Evolutionary conservation across 2,797 vertebrate genomes (phyloP).

Genomic region (Pipistrellus pipistrellus): DNA sequence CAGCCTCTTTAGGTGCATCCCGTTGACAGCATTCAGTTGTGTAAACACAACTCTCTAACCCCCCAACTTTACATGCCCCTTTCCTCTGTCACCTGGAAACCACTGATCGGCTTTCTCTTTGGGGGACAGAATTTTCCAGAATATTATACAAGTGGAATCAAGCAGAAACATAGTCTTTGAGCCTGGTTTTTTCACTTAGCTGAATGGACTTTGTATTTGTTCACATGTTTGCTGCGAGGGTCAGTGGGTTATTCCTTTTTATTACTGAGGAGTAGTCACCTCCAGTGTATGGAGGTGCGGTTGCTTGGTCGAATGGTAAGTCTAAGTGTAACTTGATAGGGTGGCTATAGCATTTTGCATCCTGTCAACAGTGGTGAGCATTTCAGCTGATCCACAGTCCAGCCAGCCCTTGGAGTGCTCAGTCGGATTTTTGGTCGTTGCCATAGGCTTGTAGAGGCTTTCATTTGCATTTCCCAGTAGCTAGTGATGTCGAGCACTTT

Average conservation of each 20-base stretch:
- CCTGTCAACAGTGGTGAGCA: neutral
- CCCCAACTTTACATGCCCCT: neutral
- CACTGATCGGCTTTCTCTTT: neutral
- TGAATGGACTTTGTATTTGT: neutral
- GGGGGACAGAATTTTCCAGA: neutral
- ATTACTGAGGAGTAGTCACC: neutral
- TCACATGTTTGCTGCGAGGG: fast-evolving
- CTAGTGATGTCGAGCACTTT: too few species aligned
- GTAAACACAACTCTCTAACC: neutral
- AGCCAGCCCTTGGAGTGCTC: neutral
- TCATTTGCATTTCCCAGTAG: neutral
- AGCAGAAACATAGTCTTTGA: neutral
- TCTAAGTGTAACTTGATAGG: neutral
- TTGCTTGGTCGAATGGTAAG: neutral
- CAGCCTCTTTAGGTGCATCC: neutral
- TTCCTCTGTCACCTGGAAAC: neutral
- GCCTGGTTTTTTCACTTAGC: neutral
- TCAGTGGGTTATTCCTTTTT: neutral
- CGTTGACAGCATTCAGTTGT: neutral
- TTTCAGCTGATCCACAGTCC: neutral
- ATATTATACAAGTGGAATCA: neutral
- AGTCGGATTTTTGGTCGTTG: neutral
- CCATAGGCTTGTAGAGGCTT: neutral
- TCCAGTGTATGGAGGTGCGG: neutral
- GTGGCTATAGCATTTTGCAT: neutral